A percentile compares a stretch with the other conserved stretches of the same genome.
Evolutionary conservation across 2,113 vertebrate species (phyloP).

Genomic region (Egretta garzetta): DNA sequence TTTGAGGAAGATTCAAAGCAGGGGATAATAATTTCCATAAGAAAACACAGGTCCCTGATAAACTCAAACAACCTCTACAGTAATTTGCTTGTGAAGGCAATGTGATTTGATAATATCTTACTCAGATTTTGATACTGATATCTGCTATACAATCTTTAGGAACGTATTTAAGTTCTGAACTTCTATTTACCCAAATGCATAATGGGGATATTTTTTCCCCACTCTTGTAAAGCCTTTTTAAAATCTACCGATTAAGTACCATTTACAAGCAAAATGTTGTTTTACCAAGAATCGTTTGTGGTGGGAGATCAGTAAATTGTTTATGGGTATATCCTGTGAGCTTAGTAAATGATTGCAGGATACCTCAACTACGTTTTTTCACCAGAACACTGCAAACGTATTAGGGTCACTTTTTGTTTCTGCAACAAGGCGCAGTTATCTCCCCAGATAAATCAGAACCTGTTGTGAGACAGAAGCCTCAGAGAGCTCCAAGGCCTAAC

Average conservation of each 20-base stretch:
- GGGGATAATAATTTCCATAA: background rate
- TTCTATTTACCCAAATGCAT: background rate
- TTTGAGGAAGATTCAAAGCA: background rate
- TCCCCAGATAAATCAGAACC: background rate
- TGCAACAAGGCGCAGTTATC: background rate
- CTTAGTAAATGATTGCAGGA: background rate
- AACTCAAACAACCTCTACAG: background rate
- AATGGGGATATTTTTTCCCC: background rate
- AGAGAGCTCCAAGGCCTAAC: background rate
- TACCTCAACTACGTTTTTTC: background rate
- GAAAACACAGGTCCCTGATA: background rate
- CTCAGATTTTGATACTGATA: background rate
- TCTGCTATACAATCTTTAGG: background rate
- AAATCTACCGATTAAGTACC: background rate
- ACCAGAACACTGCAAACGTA: background rate
- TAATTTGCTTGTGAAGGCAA: background rate
- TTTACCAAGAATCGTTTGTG: background rate
- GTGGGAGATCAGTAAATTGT: background rate
- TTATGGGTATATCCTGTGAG: background rate
- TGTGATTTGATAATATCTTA: background rate
- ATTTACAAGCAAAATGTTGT: background rate
- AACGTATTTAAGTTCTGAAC: background rate
- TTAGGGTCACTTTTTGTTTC: background rate
- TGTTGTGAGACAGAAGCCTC: rapidly evolving
- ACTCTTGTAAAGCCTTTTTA: background rate